Evolutionary conservation across 2,113 vertebrate genomes (phyloP), one percentile per base, ranked within the genome.

Genomic region (Solea solea): DNA sequence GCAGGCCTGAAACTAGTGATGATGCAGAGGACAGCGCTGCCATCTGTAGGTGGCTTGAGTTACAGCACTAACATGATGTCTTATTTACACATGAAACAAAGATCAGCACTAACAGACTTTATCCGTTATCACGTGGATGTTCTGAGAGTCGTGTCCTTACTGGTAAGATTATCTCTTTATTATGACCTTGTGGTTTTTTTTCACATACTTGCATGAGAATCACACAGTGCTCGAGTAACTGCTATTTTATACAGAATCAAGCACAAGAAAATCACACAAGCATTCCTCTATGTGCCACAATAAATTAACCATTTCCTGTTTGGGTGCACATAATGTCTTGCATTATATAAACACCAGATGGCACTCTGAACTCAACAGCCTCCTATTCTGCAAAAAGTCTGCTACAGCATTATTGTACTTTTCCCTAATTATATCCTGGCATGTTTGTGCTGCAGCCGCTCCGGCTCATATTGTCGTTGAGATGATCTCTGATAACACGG

Each of bases 341-440:
- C 63, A 48, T 55, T 63, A 59, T 63, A 50, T 27, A 67, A 84
- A 87, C 93, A 90, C 80, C 86, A 93, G 91, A 80, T 90, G 92
- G 92, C 90, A 82, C 79, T 89, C 69, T 91, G 82, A 60, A 67
- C 74, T 78, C 63, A 72, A 72, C 49, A 69, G 63, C 66, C 80
- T 46, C 64, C 41, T 50, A 15, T 75, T 77, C 54, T 72, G n/a
- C 59, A 66, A 65, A 21, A 81, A 53, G 52, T 54, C 14, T 10
- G 53, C 0, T 1, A 21, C 27, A 61, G 44, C 49, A 68, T 21
- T 61, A 27, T 12, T 65, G 15, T 16, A 59, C 72, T 80, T 74
- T 11, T 51, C 15, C 7, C 25, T 16, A 9, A 59, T 64, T 16
- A 50, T 73, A 9, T 51, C 2, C 39, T 58, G 34, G n/a, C 16